Evolutionary conservation across 2,888 invertebrate genomes (phyloP), one percentile per base, ranked within the genome.

Genomic region (Drosophila yooni): DNA sequence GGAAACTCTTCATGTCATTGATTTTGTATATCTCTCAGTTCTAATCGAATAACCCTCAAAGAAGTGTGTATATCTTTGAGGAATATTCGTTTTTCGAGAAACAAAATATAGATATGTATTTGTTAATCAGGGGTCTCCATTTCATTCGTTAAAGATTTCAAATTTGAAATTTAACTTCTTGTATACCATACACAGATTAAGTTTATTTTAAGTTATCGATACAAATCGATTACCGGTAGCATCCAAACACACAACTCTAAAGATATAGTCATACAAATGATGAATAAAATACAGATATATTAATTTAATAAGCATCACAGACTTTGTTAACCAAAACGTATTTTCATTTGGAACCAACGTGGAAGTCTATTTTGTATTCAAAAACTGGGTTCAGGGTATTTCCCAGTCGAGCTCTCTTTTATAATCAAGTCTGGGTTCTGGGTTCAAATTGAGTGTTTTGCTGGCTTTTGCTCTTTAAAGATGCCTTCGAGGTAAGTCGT

Each of bases 401-500:
- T 21, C 11, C 2, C 5, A 13, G 11, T 15, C 15, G 4, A 40
- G 36, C 36, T 15, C 15, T 36, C 2, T 5, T 15, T 36, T 40
- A 10, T 1, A 10, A 40, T n/a, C 40, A n/a, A 18, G 18, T 40
- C 10, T n/a, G 7, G 3, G 3, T 40, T 40, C 40, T n/a, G 46
- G 13, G 46, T 25, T 46, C 13, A 25, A 25, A 15, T 52, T 11
- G 31, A 18, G 29, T 29, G 29, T 1, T 51, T n/a, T 51, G 51
- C 43, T 21, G 21, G 21, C 2, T 33, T 10, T 27, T 40, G 18
- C 40, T 33, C 63, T 62, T 76, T 73, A 78, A 76, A 79, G 46
- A 21, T 36, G 58, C 21, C 51, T 43, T 60, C 29, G 33, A 27
- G 36, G 18, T 11, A 57, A 29, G 11, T 68, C 60, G 60, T 75